phyloP scores from a whole-genome alignment of 2,888 invertebrate genomes.

The Phengaris alcon region DNA sequence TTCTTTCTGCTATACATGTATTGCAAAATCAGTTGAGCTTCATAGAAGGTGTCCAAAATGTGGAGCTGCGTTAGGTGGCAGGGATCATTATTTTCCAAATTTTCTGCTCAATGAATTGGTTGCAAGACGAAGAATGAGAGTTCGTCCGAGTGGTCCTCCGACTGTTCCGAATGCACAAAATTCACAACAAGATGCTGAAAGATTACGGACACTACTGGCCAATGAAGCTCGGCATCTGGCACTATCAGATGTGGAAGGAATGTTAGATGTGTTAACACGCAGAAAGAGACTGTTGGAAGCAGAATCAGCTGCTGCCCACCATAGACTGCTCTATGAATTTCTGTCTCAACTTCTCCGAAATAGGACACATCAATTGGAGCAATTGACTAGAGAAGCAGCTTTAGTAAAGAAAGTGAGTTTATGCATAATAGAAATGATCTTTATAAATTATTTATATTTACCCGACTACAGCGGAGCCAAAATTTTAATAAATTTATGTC shows the following conservation, averaged over 20 bases:
- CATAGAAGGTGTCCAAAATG: constrained; percentile 88
- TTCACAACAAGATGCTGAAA: constrained; percentile 21
- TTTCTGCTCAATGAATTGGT: constrained; percentile 90
- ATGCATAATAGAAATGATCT: not conserved
- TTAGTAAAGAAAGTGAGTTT: constrained; percentile 75
- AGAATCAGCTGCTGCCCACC: constrained; percentile 88
- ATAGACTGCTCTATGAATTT: constrained; percentile 90
- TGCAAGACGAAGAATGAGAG: constrained; percentile 82
- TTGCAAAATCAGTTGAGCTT: constrained; percentile 94
- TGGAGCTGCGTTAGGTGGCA: constrained; percentile 83
- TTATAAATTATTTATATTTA: not conserved
- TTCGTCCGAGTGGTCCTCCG: constrained; percentile 36
- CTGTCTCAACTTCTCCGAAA: constrained; percentile 86
- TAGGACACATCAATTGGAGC: constrained; percentile 81
- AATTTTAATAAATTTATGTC: too few relatives aligned
- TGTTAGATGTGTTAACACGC: constrained; percentile 88
- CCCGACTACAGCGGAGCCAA: too few relatives aligned
- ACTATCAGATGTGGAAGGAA: constrained; percentile 88
- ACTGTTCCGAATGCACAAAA: constrained; percentile 19
- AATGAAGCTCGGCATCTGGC: constrained; percentile 84
- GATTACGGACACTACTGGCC: constrained; percentile 81
- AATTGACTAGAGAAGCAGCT: constrained; percentile 81
- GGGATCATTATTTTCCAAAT: constrained; percentile 90
- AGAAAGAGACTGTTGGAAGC: constrained; percentile 89
- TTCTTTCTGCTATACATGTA: constrained; percentile 93